phyloP scores from a whole-genome alignment of 2,113 vertebrate species.

The Morone saxatilis region DNA sequence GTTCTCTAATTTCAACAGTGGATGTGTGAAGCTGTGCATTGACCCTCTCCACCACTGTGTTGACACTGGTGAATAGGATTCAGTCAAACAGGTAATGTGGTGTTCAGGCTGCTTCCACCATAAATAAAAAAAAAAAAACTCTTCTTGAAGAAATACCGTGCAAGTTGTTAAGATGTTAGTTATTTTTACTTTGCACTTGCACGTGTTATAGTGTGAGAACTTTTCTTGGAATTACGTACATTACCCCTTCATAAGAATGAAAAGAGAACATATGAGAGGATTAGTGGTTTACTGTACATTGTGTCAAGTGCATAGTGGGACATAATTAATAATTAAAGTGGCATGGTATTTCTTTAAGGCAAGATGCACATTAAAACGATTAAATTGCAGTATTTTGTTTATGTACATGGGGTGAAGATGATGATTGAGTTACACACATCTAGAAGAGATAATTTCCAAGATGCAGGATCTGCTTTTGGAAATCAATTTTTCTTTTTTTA shows the following conservation, averaged over 20 bases:
- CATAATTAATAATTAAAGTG: neutral
- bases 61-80: conserved; percentile 56
- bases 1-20: conserved; percentile 73
- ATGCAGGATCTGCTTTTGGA: neutral
- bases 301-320: neutral
- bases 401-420: neutral
- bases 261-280: neutral
- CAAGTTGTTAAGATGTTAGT: neutral
- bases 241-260: neutral
- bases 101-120: conserved; percentile 38
- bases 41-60: conserved; percentile 65
- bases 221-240: neutral
- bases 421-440: conserved; percentile 10
- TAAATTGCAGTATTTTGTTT: neutral
- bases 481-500: neutral
- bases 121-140: conserved; percentile 11
- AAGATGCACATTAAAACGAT: neutral
- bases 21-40: conserved; percentile 79
- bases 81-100: conserved; percentile 54
- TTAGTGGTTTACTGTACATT: neutral
- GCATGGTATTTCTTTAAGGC: neutral
- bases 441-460: neutral
- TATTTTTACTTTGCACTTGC: conserved; percentile 14
- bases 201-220: neutral
- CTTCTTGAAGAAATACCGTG: conserved; percentile 6